Percentiles rank a stretch among this genome's conserved stretches.
These are phyloP conservation scores for Drosophila bifasciata DNA, from an alignment of 1,140 invertebrate species.

Conservation along the genomic window DNA sequence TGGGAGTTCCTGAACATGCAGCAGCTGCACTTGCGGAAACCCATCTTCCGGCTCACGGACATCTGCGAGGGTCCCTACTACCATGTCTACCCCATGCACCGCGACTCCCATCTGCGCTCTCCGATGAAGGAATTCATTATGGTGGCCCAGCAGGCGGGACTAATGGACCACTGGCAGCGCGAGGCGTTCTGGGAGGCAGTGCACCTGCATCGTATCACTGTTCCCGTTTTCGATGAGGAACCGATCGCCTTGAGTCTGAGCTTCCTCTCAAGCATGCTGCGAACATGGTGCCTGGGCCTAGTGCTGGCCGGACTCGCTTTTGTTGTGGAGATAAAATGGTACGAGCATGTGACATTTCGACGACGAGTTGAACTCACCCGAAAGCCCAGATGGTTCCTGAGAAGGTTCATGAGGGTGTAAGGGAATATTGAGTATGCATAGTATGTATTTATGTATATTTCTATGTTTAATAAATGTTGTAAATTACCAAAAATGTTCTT, in stretches of 20 bases:
- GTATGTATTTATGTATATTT: too few species aligned
- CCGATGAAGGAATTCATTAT: conserved; percentile 65
- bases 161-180: conserved; percentile 53
- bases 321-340: conserved; percentile 63
- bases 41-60: conserved; percentile 58
- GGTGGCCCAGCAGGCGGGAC: conserved; percentile 64
- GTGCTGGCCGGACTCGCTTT: conserved; percentile 55
- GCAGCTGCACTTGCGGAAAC: conserved; percentile 55
- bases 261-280: conserved; percentile 60
- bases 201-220: conserved; percentile 31
- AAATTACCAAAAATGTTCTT: too few species aligned
- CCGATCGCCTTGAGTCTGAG: conserved; percentile 49
- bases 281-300: conserved; percentile 65
- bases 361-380: not conserved
- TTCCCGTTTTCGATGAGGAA: conserved; percentile 47
- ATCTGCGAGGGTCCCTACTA: conserved; percentile 76
- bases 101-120: conserved; percentile 63
- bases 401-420: conserved; percentile 26
- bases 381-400: conserved; percentile 33
- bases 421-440: not conserved
- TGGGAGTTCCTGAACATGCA: conserved; percentile 67
- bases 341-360: conserved; percentile 11
- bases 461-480: too few species aligned
- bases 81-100: conserved; percentile 70
- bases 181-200: conserved; percentile 68